Conservation (phyloP, 2,888 invertebrate species). For the Patella ulyssiponensis region DNA sequence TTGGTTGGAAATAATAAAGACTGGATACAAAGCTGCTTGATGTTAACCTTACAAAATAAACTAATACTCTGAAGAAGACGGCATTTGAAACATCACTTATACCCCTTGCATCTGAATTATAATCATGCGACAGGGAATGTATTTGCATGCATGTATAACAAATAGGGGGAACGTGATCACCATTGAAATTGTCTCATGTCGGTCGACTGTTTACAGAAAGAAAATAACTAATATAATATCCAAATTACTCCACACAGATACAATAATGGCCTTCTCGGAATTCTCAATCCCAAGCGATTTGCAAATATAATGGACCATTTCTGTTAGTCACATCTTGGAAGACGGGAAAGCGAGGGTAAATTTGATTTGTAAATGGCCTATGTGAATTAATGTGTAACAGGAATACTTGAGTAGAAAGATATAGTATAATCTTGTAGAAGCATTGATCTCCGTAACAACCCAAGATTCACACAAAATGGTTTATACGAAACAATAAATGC, state of each 20-base stretch:
- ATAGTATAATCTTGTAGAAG: no score
- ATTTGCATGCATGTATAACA: slow-evolving; percentile 13
- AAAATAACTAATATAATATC: slow-evolving; percentile 13
- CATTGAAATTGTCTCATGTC: slow-evolving; percentile 12
- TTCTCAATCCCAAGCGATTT: slow-evolving; percentile 4
- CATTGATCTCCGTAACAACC: no score
- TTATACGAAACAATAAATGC: no score
- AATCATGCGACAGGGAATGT: slow-evolving; percentile 7
- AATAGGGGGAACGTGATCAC: slow-evolving; percentile 11
- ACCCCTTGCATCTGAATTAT: slow-evolving; percentile 11
- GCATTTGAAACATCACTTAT: slow-evolving; percentile 13
- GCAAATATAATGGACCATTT: not conserved
- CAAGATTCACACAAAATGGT: no score
- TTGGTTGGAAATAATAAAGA: no score
- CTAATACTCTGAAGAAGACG: slow-evolving; percentile 7
- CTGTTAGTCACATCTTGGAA: not conserved
- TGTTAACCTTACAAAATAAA: slow-evolving; percentile 8
- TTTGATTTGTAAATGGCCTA: slow-evolving; percentile 7
- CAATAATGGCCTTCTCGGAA: slow-evolving; percentile 9
- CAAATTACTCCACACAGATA: slow-evolving; percentile 8
- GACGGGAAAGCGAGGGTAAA: not conserved
- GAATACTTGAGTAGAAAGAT: not conserved
- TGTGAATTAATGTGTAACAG: slow-evolving; percentile 3
- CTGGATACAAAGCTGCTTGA: not conserved
- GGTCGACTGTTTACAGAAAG: slow-evolving; percentile 11